Evolutionary conservation across 2,888 invertebrate species (phyloP), one percentile per base, ranked within the genome.

Genomic region (Synergus umbraculus): DNA sequence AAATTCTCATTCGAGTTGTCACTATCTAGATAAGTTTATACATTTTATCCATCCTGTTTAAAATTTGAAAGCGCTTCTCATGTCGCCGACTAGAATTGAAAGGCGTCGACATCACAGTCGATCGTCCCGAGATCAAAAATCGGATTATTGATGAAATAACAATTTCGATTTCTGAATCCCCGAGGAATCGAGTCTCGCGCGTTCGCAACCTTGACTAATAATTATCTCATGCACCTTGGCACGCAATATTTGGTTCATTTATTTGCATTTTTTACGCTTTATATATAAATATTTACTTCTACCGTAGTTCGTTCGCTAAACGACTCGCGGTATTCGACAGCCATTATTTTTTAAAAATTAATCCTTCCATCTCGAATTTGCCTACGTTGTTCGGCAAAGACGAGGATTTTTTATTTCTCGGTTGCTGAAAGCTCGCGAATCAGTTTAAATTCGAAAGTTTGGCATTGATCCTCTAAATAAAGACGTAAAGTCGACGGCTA

Each of bases 151-250:
- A 22, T 37, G 29, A 54, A 4, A 22, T 67, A 22, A 12, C 46
- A 18, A 44, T 43, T 44, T 67, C 2, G 18, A 22, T 73, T 73
- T 73, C 12, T n/a, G n/a, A 73, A 41, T 73, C 73, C 73, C 54
- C 73, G 37, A 73, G 73, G 41, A n/a, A 54, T 54, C 54, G 54
- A 54, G 73, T 54, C 54, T 73, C 54, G 54, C 49, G 73, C 73
- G 54, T 73, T 54, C 73, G 54, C 54, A 73, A 46, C 46, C 82
- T 80, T 79, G 79, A 83, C 79, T 82, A 81, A 82, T 73, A 73
- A 76, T 73, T 79, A 79, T 69, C 79, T 80, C 79, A 78, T 82
- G 82, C 81, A 60, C 81, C 12, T 82, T 82, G 81, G 83, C 83
- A 82, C 82, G 77, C 80, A 80, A 80, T 79, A 80, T 81, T 83